Evolutionary conservation across 2,888 invertebrate genomes (phyloP).

Genomic region (Nymphalis c-album): DNA sequence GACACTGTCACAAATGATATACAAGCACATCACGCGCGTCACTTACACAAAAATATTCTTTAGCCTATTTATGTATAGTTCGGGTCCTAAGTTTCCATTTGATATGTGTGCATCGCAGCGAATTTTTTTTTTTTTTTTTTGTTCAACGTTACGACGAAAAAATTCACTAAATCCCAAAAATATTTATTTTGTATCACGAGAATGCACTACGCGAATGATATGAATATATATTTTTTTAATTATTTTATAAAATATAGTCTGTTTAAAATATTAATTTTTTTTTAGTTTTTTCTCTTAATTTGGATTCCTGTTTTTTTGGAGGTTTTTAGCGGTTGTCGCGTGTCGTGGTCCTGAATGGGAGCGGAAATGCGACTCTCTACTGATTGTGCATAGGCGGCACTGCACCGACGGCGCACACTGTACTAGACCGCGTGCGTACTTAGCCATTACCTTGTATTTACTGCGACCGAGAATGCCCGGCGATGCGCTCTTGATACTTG

Average conservation of each 20-base stretch:
- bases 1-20: slow-evolving; percentile 66
- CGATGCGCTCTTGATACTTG: slow-evolving; percentile 64
- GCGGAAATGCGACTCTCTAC: slow-evolving; percentile 77
- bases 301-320: slow-evolving; percentile 48
- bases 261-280: slow-evolving; percentile 57
- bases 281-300: slow-evolving; percentile 55
- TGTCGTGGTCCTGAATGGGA: slow-evolving; percentile 69
- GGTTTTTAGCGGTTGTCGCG: slow-evolving; percentile 76
- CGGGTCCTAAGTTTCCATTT: slow-evolving; percentile 78
- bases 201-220: slow-evolving; percentile 66
- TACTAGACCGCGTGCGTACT: slow-evolving; percentile 81
- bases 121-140: slow-evolving; percentile 43
- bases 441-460: slow-evolving; percentile 82
- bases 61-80: slow-evolving; percentile 60
- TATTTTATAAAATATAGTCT: slow-evolving; percentile 71
- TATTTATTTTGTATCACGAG: slow-evolving; percentile 58
- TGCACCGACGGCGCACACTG: slow-evolving; percentile 80
- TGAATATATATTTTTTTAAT: slow-evolving; percentile 57
- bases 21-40: slow-evolving; percentile 70
- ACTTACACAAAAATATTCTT: slow-evolving; percentile 67
- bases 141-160: slow-evolving; percentile 41
- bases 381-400: slow-evolving; percentile 81
- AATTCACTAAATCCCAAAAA: slow-evolving; percentile 55
- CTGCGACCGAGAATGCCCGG: slow-evolving; percentile 64
- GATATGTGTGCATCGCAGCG: slow-evolving; percentile 75